Percentiles rank a stretch among this genome's conserved stretches.
These are phyloP conservation scores for Drosophila pachea DNA, from an alignment of 1,140 invertebrate species.

Conservation along the genomic window DNA sequence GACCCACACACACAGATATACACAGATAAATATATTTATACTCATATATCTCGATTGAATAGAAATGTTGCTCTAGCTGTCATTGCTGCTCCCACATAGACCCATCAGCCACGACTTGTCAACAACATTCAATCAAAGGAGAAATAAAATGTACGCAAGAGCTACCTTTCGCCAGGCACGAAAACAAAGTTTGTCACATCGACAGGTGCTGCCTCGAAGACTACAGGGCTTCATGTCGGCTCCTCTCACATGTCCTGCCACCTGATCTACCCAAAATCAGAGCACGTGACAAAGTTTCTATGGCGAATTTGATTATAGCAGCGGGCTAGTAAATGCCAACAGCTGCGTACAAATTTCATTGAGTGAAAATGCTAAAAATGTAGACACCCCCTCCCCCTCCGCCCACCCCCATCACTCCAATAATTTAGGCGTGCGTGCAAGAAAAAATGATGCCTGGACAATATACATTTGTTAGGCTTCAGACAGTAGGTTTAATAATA, in stretches of 20 bases:
- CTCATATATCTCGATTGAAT: slow-evolving; percentile 37
- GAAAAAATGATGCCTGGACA: background rate
- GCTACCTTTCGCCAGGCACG: background rate
- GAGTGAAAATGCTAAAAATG: background rate
- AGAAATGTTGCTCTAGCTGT: slow-evolving; percentile 2
- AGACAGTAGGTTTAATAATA: background rate
- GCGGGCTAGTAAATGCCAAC: background rate
- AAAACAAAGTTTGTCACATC: slow-evolving; percentile 4
- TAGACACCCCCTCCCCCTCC: too few relatives aligned
- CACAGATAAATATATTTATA: background rate
- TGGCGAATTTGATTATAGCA: slow-evolving; percentile 12
- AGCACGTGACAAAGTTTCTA: slow-evolving; percentile 23
- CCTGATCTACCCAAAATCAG: slow-evolving; percentile 33
- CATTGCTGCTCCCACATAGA: background rate
- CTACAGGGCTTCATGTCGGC: slow-evolving; percentile 30
- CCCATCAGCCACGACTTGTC: slow-evolving; percentile 38
- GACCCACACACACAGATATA: slow-evolving; percentile 24
- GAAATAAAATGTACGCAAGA: background rate
- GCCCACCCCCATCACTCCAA: background rate
- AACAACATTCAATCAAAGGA: slow-evolving; percentile 66
- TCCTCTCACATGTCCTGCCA: slow-evolving; percentile 52
- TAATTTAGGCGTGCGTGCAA: background rate
- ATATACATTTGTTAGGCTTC: background rate
- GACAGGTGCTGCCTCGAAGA: slow-evolving; percentile 13
- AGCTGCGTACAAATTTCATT: background rate